A percentile compares a stretch with the other conserved stretches of the same genome.
Evolutionary conservation across 2,888 invertebrate genomes (phyloP).

Genomic region (Apotomis capreana): DNA sequence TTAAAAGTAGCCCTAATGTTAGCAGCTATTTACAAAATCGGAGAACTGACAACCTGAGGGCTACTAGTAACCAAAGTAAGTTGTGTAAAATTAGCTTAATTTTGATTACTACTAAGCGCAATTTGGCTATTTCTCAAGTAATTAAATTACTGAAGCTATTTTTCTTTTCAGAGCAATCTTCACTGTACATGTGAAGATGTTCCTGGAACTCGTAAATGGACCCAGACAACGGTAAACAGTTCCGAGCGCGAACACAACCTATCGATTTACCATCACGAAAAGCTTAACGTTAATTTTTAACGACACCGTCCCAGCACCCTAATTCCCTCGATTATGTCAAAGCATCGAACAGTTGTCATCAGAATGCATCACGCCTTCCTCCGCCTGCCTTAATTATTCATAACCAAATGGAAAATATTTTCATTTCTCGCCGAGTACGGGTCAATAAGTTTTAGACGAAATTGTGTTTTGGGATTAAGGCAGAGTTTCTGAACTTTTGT

Average conservation of each 20-base stretch:
- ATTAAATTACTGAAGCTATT: too few species aligned
- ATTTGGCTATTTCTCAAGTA: too few species aligned
- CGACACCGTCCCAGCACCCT: slow-evolving; percentile 63
- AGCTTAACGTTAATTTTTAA: slow-evolving; percentile 74
- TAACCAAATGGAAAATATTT: slow-evolving; percentile 43
- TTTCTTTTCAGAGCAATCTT: too few species aligned
- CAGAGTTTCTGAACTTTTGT: background rate
- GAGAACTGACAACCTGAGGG: too few species aligned
- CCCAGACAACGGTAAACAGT: slow-evolving; percentile 26
- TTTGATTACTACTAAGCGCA: too few species aligned
- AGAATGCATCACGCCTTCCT: slow-evolving; percentile 56
- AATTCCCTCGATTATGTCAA: slow-evolving; percentile 71
- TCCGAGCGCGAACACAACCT: slow-evolving; percentile 45
- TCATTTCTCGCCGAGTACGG: slow-evolving; percentile 36
- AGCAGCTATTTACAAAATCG: too few species aligned
- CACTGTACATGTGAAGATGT: too few species aligned
- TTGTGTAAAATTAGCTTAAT: too few species aligned
- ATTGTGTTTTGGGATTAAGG: slow-evolving; percentile 5
- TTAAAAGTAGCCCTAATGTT: too few species aligned
- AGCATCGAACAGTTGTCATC: slow-evolving; percentile 60
- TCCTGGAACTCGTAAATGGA: background rate
- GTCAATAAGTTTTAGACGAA: slow-evolving; percentile 12
- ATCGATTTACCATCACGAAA: slow-evolving; percentile 76
- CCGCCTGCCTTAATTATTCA: slow-evolving; percentile 49
- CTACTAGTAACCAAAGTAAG: too few species aligned